Evolutionary conservation across 2,113 vertebrate genomes (phyloP).

Genomic region (Pseudonaja textilis): DNA sequence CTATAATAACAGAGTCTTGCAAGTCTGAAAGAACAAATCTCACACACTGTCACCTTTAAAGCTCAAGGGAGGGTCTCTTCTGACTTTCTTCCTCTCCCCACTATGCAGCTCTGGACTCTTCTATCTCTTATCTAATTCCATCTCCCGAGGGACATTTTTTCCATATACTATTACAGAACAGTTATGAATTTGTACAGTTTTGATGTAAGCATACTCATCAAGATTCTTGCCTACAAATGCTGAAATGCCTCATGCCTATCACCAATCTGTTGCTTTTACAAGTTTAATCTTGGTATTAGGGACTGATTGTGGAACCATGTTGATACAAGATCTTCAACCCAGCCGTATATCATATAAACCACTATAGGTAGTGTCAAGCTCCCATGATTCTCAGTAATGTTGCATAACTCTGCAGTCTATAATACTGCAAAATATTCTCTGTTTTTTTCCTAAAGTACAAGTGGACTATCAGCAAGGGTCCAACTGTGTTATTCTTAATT

Average conservation of each 20-base stretch:
- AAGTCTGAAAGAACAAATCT: background rate
- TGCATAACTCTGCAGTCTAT: slow-evolving; percentile 69
- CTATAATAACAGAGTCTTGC: background rate
- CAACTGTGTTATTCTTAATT: slow-evolving; percentile 98
- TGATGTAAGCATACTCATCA: background rate
- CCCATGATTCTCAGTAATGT: slow-evolving; percentile 72
- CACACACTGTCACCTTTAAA: background rate
- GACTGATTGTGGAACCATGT: slow-evolving; percentile 74
- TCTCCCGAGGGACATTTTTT: background rate
- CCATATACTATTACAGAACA: background rate
- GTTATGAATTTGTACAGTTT: slow-evolving; percentile 32
- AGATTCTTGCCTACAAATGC: slow-evolving; percentile 40
- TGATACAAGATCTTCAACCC: slow-evolving; percentile 77
- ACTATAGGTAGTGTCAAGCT: slow-evolving; percentile 74
- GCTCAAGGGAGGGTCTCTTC: background rate
- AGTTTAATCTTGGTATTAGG: slow-evolving; percentile 75
- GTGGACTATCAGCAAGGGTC: slow-evolving; percentile 96
- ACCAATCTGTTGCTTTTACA: slow-evolving; percentile 70
- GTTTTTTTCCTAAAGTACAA: slow-evolving; percentile 71
- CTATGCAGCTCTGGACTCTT: background rate
- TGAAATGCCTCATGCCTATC: slow-evolving; percentile 65
- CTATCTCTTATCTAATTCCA: background rate
- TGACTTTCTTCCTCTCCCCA: background rate
- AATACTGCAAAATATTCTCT: slow-evolving; percentile 72
- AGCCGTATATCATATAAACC: slow-evolving; percentile 80